Base-by-base conservation (phyloP, 53 echinoderm and acorn worm genomes). In the Zoroaster sp. region DNA sequence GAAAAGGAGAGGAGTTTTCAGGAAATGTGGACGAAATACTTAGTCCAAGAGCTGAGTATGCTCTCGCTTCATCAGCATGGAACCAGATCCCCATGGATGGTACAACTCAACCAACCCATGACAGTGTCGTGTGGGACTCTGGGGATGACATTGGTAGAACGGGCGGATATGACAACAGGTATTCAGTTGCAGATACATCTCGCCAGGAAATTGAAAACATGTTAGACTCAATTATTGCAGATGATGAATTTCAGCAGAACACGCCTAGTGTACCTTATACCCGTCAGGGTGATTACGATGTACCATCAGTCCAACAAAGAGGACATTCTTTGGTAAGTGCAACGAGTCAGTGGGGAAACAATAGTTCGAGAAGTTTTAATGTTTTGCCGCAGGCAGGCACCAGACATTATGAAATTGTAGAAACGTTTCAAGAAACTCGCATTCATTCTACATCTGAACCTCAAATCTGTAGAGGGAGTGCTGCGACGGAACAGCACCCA, bases 41-140 rank as follows among this genome's bases (percentile, higher is more conserved):
- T n/a, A 82, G 28, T 44, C 68, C 82, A 21, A 66, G 67, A 42
- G 82, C 67, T 7, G 82, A 82, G 68, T 82, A 82, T 42, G 67
- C 82, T 32, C 42, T 82, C 30, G 82, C 68, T 67, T 43, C 82
- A 28, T 67, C 82, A 18, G 13, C 82, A 5, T 82, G 82, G 82
- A 67, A 32, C n/a, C 81, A 37, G 42, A 43, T 80, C 25, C 67
- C 82, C 8, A 33, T 68, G 20, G 67, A 42, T 8, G 82, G 30
- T 5, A 52, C 53, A 9, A 28, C 28, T 39, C 54, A 36, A 13
- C 66, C 17, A 41, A 11, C 82, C 1, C 15, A 28, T 4, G 82
- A 82, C 42, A 82, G 82, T 67, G 82, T 65, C 0, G 40, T 82
- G 7, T 82, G 82, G 82, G 82, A 82, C 68, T 82, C 82, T 67